phyloP scores from a whole-genome alignment of 2,113 vertebrate species.

The Corythaeola cristata region DNA sequence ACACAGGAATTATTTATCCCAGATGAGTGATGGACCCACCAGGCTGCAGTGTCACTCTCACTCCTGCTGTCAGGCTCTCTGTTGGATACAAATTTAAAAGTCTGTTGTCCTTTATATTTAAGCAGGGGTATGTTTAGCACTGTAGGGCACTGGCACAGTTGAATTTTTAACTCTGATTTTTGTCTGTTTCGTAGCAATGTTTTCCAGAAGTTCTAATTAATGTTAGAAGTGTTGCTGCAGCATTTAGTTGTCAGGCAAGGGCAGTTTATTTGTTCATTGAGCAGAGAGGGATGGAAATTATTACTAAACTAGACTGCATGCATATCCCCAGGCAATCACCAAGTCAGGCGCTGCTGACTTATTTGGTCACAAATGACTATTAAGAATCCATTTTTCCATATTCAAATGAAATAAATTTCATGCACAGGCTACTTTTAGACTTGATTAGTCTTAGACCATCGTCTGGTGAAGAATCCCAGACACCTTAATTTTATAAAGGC shows the following conservation, averaged over 20 bases:
- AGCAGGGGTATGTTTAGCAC: background rate
- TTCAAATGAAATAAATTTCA: background rate
- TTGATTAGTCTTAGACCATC: background rate
- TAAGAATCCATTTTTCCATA: conserved; percentile 24
- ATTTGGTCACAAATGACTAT: conserved; percentile 9
- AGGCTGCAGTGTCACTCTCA: background rate
- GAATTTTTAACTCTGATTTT: background rate
- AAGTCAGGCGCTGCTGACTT: background rate
- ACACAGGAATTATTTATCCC: background rate
- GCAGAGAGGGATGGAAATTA: conserved; percentile 34
- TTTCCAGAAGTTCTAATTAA: background rate
- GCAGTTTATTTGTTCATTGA: conserved; percentile 34
- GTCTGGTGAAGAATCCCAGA: background rate
- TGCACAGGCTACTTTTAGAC: background rate
- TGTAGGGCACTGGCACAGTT: background rate
- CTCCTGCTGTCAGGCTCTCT: background rate
- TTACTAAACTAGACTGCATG: background rate
- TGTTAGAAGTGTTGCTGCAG: background rate
- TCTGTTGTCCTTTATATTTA: background rate
- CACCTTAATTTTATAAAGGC: background rate
- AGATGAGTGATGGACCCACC: background rate
- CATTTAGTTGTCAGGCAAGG: background rate
- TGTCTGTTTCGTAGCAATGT: background rate
- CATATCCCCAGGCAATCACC: conserved; percentile 37
- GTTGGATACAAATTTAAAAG: background rate